Conservation (phyloP, 1,140 invertebrate genomes). For the Hyphantria cunea region DNA sequence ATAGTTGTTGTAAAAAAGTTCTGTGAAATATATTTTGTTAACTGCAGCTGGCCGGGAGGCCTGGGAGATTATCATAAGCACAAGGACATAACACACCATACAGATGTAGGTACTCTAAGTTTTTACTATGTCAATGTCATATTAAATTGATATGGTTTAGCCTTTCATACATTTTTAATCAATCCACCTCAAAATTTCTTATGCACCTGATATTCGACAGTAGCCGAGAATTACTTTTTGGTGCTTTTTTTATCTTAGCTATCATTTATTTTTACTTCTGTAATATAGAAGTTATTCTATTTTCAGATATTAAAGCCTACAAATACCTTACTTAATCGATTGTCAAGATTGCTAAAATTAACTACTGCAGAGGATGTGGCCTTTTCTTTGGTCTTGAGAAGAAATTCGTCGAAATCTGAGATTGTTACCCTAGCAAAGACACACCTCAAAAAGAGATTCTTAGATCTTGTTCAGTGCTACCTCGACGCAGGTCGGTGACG, state of each 20-base stretch:
- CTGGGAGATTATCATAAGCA: conserved; percentile 42
- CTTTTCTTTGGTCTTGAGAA: conserved; percentile 91
- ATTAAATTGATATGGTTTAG: conserved; percentile 29
- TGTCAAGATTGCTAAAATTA: conserved; percentile 92
- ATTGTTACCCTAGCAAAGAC: conserved; percentile 87
- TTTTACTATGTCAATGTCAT: conserved; percentile 35
- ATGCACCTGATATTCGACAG: conserved; percentile 4
- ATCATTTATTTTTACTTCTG: too few relatives aligned
- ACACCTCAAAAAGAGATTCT: conserved; percentile 91
- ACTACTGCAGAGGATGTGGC: conserved; percentile 94
- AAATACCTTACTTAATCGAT: conserved; percentile 89
- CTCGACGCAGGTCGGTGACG: conserved; percentile 84
- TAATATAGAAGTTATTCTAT: neutral
- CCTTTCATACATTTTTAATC: neutral
- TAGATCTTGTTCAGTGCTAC: conserved; percentile 92
- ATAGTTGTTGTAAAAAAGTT: conserved; percentile 9
- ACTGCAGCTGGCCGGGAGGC: conserved; percentile 53
- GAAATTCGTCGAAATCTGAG: conserved; percentile 90
- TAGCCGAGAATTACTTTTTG: neutral
- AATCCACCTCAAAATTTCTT: neutral
- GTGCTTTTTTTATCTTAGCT: conserved; percentile 1
- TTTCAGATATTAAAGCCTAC: conserved; percentile 89
- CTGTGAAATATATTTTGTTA: conserved; percentile 53
- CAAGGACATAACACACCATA: conserved; percentile 47
- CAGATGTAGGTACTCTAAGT: conserved; percentile 51